phyloP scores from a whole-genome alignment of 2,797 vertebrate genomes.

The Enteromius viviparus region DNA sequence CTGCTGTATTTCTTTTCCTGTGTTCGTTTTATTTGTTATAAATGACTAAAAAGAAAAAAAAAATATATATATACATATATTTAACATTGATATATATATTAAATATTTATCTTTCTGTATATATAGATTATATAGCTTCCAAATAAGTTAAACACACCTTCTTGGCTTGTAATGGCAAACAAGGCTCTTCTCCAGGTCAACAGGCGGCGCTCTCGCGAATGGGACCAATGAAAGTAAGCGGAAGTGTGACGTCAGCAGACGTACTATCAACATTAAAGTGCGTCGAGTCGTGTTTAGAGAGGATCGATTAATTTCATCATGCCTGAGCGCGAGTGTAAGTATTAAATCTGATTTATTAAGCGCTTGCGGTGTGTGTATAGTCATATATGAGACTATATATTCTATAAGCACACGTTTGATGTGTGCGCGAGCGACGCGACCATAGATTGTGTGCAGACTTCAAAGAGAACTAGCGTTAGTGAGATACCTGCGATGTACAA shows the following conservation, averaged over 20 bases:
- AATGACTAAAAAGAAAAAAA: too few relatives aligned
- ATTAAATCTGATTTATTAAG: background rate
- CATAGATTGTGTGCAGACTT: background rate
- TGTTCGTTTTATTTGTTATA: too few relatives aligned
- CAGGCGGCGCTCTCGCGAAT: background rate
- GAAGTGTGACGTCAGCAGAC: background rate
- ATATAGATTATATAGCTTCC: too few relatives aligned
- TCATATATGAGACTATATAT: background rate
- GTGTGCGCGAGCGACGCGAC: background rate
- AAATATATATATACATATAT: too few relatives aligned
- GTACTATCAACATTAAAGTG: background rate
- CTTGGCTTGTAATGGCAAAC: too few relatives aligned
- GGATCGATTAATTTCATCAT: background rate
- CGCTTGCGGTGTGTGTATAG: background rate
- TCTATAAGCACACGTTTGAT: background rate
- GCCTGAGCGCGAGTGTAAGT: slow-evolving; percentile 58
- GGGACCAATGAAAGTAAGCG: background rate
- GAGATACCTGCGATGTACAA: background rate
- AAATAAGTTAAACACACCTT: too few relatives aligned
- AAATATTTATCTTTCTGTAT: too few relatives aligned
- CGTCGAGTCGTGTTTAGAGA: background rate
- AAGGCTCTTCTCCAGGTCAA: background rate
- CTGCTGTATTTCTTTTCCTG: too few relatives aligned
- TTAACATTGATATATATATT: too few relatives aligned
- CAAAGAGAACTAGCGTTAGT: background rate